These are phyloP conservation scores for Varanus komodoensis DNA, from an alignment of 2,113 vertebrate genomes.

Conservation along the genomic window DNA sequence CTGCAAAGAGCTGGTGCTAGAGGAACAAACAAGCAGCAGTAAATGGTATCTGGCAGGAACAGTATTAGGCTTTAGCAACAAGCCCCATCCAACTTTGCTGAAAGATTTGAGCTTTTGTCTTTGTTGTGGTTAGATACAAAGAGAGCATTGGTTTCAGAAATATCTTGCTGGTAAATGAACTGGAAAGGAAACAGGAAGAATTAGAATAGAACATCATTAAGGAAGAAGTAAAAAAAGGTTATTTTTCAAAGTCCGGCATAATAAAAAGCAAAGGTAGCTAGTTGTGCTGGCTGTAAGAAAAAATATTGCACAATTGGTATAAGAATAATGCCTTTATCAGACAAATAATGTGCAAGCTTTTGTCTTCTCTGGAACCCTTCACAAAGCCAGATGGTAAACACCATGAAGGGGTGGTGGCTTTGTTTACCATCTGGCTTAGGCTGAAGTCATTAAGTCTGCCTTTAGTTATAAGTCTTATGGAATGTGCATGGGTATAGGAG, in stretches of 20 bases:
- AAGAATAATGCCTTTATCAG: not conserved
- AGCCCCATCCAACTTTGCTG: not conserved
- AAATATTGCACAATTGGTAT: not conserved
- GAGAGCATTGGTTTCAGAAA: not conserved
- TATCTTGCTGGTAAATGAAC: constrained; percentile 1
- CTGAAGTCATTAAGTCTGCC: not conserved
- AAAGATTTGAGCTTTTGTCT: not conserved
- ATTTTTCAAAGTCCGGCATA: not conserved
- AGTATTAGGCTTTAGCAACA: not conserved
- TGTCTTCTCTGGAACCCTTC: not conserved
- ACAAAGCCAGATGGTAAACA: not conserved
- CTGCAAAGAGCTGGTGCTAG: not conserved
- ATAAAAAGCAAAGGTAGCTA: not conserved
- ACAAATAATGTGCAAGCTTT: not conserved
- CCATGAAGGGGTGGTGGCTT: not conserved
- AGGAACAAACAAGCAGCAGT: not conserved
- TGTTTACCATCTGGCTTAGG: not conserved
- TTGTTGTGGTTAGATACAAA: not conserved
- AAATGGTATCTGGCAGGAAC: not conserved
- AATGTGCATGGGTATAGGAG: not conserved
- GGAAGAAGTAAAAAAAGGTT: not conserved
- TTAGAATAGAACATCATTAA: not conserved
- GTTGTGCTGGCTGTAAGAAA: not conserved
- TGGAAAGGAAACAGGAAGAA: not conserved
- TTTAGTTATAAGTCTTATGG: not conserved